Evolutionary conservation across 2,888 invertebrate genomes (phyloP).

Genomic region (Lycia hirtaria): DNA sequence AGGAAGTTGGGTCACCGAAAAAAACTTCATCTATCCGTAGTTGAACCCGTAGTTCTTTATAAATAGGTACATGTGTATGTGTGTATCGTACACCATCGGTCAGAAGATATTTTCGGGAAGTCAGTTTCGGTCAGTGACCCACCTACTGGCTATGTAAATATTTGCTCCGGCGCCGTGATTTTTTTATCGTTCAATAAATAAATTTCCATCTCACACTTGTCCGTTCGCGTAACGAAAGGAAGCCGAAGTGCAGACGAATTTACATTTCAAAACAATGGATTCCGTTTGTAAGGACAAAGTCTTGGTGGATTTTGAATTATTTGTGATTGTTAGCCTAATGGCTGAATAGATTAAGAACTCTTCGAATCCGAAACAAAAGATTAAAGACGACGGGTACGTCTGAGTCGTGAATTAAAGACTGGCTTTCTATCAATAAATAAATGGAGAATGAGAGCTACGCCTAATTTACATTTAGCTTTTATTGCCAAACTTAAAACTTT

Average conservation of each 20-base stretch:
- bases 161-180: conserved; percentile 29
- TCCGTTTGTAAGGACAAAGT: conserved; percentile 33
- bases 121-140: conserved; percentile 32
- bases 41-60: not conserved
- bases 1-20: too few relatives aligned
- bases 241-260: conserved; percentile 32
- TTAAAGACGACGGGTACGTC: not conserved
- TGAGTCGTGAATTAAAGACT: not conserved
- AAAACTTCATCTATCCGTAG: too few relatives aligned
- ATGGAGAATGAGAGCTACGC: too few relatives aligned
- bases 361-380: not conserved
- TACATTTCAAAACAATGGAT: conserved; percentile 43
- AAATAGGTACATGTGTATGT: not conserved
- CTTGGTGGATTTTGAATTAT: conserved; percentile 29
- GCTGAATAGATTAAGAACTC: conserved; percentile 21
- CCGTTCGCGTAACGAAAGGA: conserved; percentile 38
- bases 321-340: conserved; percentile 23
- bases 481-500: too few relatives aligned
- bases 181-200: conserved; percentile 40
- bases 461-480: too few relatives aligned
- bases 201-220: conserved; percentile 30
- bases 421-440: too few relatives aligned
- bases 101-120: conserved; percentile 26
- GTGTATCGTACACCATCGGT: conserved; percentile 1
- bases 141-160: conserved; percentile 33